Conservation (phyloP, 2,888 invertebrate genomes). For the Leucoma salicis region DNA sequence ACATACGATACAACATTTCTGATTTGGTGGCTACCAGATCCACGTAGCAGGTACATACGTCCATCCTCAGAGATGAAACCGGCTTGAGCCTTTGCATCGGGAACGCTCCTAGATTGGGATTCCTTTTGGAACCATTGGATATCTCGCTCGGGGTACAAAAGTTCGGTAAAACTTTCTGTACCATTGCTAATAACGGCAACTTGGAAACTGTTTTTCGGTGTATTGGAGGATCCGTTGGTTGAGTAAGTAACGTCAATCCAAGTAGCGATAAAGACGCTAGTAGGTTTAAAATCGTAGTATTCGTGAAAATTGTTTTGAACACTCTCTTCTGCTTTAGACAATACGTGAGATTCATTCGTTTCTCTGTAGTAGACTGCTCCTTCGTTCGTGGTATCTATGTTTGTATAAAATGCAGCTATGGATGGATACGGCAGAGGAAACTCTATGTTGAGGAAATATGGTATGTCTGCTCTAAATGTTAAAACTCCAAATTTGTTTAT, state of each 20-base stretch:
- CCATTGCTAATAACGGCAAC: slow-evolving; percentile 85
- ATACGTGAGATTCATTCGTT: slow-evolving; percentile 82
- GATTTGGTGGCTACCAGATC: slow-evolving; percentile 96
- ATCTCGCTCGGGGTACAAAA: slow-evolving; percentile 93
- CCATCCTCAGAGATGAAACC: slow-evolving; percentile 95
- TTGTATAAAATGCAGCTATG: slow-evolving; percentile 95
- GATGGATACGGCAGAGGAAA: slow-evolving; percentile 94
- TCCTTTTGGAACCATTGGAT: slow-evolving; percentile 96
- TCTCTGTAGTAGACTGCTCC: slow-evolving; percentile 90
- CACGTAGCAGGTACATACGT: slow-evolving; percentile 87
- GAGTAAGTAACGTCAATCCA: slow-evolving; percentile 95
- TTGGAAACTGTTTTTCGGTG: slow-evolving; percentile 94
- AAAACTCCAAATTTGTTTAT: slow-evolving; percentile 95
- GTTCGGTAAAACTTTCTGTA: slow-evolving; percentile 90
- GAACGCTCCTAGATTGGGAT: slow-evolving; percentile 87
- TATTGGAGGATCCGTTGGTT: slow-evolving; percentile 82
- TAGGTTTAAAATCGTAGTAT: slow-evolving; percentile 87
- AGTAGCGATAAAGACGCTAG: slow-evolving; percentile 91
- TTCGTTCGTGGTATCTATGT: slow-evolving; percentile 90
- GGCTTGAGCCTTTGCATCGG: slow-evolving; percentile 96
- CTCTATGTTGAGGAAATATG: slow-evolving; percentile 92
- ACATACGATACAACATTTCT: slow-evolving; percentile 88
- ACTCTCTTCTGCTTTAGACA: slow-evolving; percentile 86
- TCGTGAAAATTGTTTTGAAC: slow-evolving; percentile 89
- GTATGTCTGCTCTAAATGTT: slow-evolving; percentile 94